Evolutionary conservation across 64 coral and sea anemone genomes (phyloP).

Genomic region (Astreopora myriophthalma): DNA sequence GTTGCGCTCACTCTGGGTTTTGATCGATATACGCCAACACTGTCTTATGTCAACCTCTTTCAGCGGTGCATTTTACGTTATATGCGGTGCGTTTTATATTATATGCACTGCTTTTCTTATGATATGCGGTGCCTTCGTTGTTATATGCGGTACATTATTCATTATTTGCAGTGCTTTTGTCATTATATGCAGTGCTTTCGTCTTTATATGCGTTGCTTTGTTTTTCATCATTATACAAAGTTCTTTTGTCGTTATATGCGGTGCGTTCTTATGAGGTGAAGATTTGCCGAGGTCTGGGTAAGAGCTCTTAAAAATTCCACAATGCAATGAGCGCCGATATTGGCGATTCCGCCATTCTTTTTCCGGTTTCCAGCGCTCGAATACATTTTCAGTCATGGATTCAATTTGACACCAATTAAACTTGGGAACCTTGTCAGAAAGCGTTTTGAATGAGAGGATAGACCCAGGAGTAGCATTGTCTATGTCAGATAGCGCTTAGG

Average conservation of each 20-base stretch:
- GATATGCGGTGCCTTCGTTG: not conserved
- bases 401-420: slow-evolving; percentile 43
- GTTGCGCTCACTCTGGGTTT: no score
- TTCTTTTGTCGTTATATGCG: not conserved
- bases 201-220: not conserved
- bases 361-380: slow-evolving; percentile 28
- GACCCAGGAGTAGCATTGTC: slow-evolving; percentile 48
- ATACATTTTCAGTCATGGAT: slow-evolving; percentile 17
- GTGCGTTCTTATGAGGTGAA: slow-evolving; percentile 34
- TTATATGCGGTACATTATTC: not conserved
- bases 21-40: not conserved
- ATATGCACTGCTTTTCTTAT: not conserved
- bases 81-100: not conserved
- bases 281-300: slow-evolving; percentile 29
- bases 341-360: slow-evolving; percentile 42
- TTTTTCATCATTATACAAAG: not conserved
- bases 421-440: slow-evolving; percentile 40
- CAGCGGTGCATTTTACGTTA: no score
- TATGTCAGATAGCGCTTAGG: slow-evolving; percentile 56
- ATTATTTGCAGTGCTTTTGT: not conserved
- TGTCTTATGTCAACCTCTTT: not conserved
- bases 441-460: slow-evolving; percentile 36
- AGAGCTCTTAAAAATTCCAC: not conserved
- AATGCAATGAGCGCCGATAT: slow-evolving; percentile 33
- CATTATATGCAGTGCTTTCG: not conserved